phyloP scores from a whole-genome alignment of 1,140 invertebrate species.

The Brachionus sp. region DNA sequence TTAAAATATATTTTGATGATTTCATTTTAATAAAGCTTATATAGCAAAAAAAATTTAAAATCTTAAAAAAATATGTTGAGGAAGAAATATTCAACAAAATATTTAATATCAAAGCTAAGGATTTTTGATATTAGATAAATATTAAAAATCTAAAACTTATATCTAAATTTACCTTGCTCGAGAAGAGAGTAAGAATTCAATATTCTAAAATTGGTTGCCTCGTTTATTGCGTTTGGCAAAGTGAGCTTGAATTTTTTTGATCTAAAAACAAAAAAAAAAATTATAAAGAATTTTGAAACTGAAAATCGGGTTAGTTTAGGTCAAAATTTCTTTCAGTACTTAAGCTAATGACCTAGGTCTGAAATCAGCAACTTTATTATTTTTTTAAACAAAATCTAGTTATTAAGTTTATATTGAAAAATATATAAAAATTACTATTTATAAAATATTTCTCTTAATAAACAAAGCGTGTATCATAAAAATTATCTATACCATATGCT shows the following conservation, averaged over 20 bases:
- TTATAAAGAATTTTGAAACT: background rate
- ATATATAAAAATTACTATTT: background rate
- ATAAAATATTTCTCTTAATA: background rate
- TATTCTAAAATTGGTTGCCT: constrained; percentile 3
- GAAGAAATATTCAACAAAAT: too few species aligned
- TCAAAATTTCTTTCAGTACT: background rate
- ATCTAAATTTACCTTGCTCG: background rate
- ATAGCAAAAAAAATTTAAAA: too few species aligned
- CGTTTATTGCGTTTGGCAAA: background rate
- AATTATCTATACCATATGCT: background rate
- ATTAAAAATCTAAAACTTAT: too few species aligned
- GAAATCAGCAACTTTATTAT: background rate
- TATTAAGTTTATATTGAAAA: background rate
- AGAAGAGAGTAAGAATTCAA: constrained; percentile 26
- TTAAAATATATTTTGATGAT: too few species aligned
- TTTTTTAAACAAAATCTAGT: constrained; percentile 1
- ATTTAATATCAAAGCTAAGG: too few species aligned
- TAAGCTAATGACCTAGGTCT: background rate
- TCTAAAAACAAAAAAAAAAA: constrained; percentile 25
- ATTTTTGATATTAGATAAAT: too few species aligned
- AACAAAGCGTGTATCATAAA: constrained; percentile 10
- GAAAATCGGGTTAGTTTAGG: background rate
- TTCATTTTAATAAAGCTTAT: too few species aligned
- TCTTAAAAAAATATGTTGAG: too few species aligned
- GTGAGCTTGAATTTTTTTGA: constrained; percentile 30